Evolutionary conservation across 2,113 vertebrate genomes (phyloP), one percentile per base, ranked within the genome.

Genomic region (Natator depressus): DNA sequence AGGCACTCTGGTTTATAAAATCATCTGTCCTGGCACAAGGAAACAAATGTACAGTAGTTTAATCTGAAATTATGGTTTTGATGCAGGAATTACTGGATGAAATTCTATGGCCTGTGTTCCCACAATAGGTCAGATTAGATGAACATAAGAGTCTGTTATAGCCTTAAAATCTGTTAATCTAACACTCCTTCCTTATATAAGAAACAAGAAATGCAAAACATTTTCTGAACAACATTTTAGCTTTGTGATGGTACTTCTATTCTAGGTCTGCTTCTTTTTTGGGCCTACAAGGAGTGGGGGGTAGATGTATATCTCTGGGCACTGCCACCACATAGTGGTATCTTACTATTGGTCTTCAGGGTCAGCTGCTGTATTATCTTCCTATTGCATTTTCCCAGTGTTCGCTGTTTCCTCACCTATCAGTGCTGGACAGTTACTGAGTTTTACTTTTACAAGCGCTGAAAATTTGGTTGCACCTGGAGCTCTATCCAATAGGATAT

Each of bases 281-380:
- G 75, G 24, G 46, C 13, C 22, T 47, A 47, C 75, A 42, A 24
- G 10, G 24, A 47, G 25, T 47, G 25, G 42, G 47, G 38, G 75
- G 25, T 29, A 46, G 42, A 47, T 27, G 7, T 76, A 76, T 25
- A 47, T 93, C 90, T 51, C 25, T n/a, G 79, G 93, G 93, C 79
- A 20, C 65, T 97, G 95, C 88, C 97, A 91, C 96, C 96, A 96
- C 81, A 94, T 97, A 97, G 96, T 96, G 97, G 96, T 90, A 93
- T 1, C 38, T 87, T 8, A 0, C 72, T 47, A 0, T 0, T 5
- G 79, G 53, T 16, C 27, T 47, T 57, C 1, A 16, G 46, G 76
- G 83, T n/a, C 72, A 86, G 85, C 55, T 5, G 7, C 0, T 4
- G 22, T 5, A 0, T 22, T 6, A 0, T 4, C 17, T 29, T 76